Evolutionary conservation across 2,888 invertebrate genomes (phyloP).

Genomic region (Rhorus exstirpatorius): DNA sequence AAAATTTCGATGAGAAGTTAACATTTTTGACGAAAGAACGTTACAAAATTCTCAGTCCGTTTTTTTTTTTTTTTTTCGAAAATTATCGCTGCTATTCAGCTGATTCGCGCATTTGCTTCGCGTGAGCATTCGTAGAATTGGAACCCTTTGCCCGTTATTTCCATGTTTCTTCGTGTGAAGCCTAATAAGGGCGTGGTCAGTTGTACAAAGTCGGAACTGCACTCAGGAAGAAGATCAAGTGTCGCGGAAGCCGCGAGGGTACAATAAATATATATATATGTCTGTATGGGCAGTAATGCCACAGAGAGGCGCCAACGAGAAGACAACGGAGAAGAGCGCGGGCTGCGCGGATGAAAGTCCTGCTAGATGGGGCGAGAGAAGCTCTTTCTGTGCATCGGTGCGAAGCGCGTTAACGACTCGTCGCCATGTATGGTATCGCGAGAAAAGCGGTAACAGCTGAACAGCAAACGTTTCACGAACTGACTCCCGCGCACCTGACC

Average conservation of each 20-base stretch:
- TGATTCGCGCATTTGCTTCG: too few species aligned
- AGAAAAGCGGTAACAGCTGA: not conserved
- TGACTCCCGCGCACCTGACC: constrained; percentile 62
- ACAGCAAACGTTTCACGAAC: constrained; percentile 27
- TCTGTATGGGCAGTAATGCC: not conserved
- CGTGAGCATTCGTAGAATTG: not conserved
- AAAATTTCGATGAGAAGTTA: too few species aligned
- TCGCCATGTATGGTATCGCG: constrained; percentile 61
- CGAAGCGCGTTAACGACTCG: constrained; percentile 62
- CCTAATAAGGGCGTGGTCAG: constrained; percentile 51
- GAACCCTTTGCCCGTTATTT: constrained; percentile 5
- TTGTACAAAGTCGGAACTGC: constrained; percentile 31
- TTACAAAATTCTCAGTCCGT: too few species aligned
- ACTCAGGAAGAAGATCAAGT: constrained; percentile 39
- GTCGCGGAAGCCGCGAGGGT: constrained; percentile 29
- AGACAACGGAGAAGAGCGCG: constrained; percentile 47
- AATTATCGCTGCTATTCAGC: too few species aligned
- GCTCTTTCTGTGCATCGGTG: constrained; percentile 45
- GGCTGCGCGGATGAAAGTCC: constrained; percentile 35
- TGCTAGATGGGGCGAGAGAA: constrained; percentile 46
- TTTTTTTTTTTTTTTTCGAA: too few species aligned
- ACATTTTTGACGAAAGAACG: too few species aligned
- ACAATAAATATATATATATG: constrained; percentile 15
- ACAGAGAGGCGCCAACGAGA: constrained; percentile 58
- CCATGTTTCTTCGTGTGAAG: constrained; percentile 21